Percentiles rank a stretch among this genome's conserved stretches.
These are phyloP conservation scores for Diarsia dahlii DNA, from an alignment of 2,888 invertebrate genomes.

Conservation along the genomic window DNA sequence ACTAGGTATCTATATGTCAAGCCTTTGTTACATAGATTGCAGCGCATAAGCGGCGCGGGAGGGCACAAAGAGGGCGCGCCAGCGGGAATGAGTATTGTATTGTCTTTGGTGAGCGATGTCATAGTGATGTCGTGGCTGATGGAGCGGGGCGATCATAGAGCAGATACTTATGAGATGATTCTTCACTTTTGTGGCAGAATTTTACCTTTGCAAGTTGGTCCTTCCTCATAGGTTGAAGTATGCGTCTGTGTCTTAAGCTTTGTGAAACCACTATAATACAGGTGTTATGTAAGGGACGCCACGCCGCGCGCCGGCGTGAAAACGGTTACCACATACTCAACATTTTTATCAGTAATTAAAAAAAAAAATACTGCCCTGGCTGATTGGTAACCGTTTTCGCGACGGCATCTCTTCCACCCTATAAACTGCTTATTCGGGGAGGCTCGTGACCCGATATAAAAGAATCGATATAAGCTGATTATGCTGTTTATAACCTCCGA, in stretches of 20 bases:
- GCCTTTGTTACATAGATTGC: slow-evolving; percentile 25
- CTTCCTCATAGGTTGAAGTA: not conserved
- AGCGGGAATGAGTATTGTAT: slow-evolving; percentile 8
- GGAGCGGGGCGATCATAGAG: not conserved
- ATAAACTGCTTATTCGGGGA: not conserved
- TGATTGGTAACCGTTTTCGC: too few relatives aligned
- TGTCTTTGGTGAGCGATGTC: slow-evolving; percentile 1
- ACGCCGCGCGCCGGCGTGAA: too few relatives aligned
- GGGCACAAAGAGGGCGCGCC: not conserved
- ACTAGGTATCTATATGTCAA: slow-evolving; percentile 32
- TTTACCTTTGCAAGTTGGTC: not conserved
- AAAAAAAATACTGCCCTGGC: too few relatives aligned
- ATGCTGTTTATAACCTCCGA: not conserved
- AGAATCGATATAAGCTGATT: not conserved
- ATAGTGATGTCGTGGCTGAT: not conserved
- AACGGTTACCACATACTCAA: too few relatives aligned
- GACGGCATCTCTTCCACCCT: not conserved
- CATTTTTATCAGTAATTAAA: too few relatives aligned
- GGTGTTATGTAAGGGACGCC: too few relatives aligned
- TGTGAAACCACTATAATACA: not conserved
- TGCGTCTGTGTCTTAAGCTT: not conserved
- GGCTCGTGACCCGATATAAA: not conserved
- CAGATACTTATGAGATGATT: not conserved
- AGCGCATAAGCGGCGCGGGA: slow-evolving; percentile 37
- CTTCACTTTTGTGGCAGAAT: not conserved